Conservation (phyloP, 2,888 invertebrate genomes). For the Argyresthia goedartella region DNA sequence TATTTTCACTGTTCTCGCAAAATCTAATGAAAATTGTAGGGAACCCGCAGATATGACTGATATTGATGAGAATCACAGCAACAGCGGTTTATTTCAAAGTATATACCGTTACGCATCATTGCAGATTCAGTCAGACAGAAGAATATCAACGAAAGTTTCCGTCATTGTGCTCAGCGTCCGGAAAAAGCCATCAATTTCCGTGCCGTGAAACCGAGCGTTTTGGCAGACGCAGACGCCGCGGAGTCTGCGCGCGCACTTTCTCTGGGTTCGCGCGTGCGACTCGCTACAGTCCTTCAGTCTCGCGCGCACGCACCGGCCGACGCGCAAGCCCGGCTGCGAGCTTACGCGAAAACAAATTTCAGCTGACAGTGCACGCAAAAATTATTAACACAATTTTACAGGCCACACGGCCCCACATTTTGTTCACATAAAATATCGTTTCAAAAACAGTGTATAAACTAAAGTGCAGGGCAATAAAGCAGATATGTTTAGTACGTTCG, state of each 20-base stretch:
- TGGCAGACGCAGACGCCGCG: slow-evolving; percentile 56
- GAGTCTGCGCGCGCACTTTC: slow-evolving; percentile 64
- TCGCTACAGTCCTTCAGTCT: slow-evolving; percentile 13
- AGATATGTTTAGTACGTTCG: neutral
- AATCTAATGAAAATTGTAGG: too few species aligned
- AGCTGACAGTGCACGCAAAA: neutral
- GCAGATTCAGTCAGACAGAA: slow-evolving; percentile 6
- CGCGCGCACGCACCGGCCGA: slow-evolving; percentile 20
- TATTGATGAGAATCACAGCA: too few species aligned
- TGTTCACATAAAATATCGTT: slow-evolving; percentile 13
- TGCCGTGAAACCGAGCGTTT: slow-evolving; percentile 54
- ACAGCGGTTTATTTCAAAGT: too few species aligned
- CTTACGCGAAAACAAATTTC: slow-evolving; percentile 24
- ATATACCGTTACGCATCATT: neutral
- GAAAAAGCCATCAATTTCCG: slow-evolving; percentile 55
- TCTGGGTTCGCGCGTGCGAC: slow-evolving; percentile 47
- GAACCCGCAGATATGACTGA: too few species aligned
- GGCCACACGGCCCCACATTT: slow-evolving; percentile 8
- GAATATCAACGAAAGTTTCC: slow-evolving; percentile 15
- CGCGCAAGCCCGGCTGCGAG: slow-evolving; percentile 40
- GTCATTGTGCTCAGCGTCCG: slow-evolving; percentile 39
- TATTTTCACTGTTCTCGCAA: too few species aligned
- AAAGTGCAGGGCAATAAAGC: neutral
- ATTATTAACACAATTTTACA: slow-evolving; percentile 16
- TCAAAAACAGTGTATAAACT: neutral